Percentiles rank a stretch among this genome's conserved stretches.
Evolutionary conservation across 1,140 invertebrate genomes (phyloP).

Genomic region (Matsumurasca onukii): DNA sequence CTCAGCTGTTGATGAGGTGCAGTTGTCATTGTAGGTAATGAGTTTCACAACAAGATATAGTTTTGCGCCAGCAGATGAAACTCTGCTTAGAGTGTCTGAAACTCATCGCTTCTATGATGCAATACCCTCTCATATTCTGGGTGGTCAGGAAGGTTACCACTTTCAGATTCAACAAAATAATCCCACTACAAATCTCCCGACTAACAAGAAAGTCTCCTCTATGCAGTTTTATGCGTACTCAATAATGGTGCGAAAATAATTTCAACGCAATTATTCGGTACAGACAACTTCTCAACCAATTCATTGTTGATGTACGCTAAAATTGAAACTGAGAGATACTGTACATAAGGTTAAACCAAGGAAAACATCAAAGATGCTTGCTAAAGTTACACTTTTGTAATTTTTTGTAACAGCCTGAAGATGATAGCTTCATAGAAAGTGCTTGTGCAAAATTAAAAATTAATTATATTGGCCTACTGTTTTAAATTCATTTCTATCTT

Average conservation of each 20-base stretch:
- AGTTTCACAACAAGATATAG: conserved; percentile 42
- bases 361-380: conserved; percentile 36
- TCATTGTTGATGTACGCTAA: conserved; percentile 50
- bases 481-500: too few species aligned
- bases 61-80: conserved; percentile 38
- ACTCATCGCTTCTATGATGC: conserved; percentile 47
- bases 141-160: conserved; percentile 40
- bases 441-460: too few species aligned
- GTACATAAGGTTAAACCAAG: conserved; percentile 45
- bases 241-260: conserved; percentile 34
- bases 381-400: too few species aligned
- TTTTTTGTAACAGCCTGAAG: too few species aligned
- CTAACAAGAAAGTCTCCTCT: conserved; percentile 42
- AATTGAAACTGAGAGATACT: conserved; percentile 50
- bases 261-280: conserved; percentile 38
- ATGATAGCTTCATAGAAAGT: too few species aligned
- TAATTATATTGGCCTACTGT: too few species aligned
- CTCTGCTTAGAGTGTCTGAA: conserved; percentile 36
- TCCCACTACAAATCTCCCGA: conserved; percentile 11
- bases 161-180: conserved; percentile 26
- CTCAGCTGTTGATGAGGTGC: conserved; percentile 38
- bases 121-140: conserved; percentile 47
- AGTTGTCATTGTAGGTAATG: conserved; percentile 41
- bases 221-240: conserved; percentile 42
- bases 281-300: conserved; percentile 46